phyloP scores from a whole-genome alignment of 2,113 vertebrate species.

The Bubalus kerabau region DNA sequence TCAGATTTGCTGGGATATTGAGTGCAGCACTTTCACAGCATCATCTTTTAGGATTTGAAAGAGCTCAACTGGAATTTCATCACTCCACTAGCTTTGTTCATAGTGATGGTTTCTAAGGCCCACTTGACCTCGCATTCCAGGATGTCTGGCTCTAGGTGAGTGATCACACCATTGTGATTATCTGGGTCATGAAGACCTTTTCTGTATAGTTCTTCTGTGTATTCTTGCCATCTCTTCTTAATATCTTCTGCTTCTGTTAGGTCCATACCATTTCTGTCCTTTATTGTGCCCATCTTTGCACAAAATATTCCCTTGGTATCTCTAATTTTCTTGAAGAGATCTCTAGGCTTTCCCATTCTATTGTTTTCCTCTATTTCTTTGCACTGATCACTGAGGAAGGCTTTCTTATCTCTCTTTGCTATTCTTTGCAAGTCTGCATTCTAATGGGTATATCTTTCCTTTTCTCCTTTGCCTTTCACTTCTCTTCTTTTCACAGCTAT shows the following conservation, averaged over 20 bases:
- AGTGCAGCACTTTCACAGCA: not conserved
- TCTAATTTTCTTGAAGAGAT: not conserved
- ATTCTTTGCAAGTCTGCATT: not conserved
- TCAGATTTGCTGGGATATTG: not conserved
- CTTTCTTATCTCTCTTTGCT: not conserved
- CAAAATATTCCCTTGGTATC: not conserved
- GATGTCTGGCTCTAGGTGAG: not conserved
- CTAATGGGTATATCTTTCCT: not conserved
- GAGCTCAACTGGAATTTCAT: not conserved
- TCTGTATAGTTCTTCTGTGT: not conserved
- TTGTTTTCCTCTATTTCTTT: not conserved
- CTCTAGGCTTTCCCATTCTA: not conserved
- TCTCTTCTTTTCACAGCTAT: not conserved
- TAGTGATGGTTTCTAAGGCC: not conserved
- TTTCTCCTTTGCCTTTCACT: not conserved
- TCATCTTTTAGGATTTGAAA: not conserved
- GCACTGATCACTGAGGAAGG: not conserved
- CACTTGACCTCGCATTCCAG: not conserved
- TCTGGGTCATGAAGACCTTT: not conserved
- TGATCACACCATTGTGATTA: not conserved
- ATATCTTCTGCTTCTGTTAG: not conserved
- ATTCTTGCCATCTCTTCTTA: not conserved
- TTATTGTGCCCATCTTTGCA: not conserved
- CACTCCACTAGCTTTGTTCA: not conserved
- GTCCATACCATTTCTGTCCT: not conserved